Evolutionary conservation across 2,113 vertebrate species (phyloP), one percentile per base, ranked within the genome.

Genomic region (Bujurquina vittata): DNA sequence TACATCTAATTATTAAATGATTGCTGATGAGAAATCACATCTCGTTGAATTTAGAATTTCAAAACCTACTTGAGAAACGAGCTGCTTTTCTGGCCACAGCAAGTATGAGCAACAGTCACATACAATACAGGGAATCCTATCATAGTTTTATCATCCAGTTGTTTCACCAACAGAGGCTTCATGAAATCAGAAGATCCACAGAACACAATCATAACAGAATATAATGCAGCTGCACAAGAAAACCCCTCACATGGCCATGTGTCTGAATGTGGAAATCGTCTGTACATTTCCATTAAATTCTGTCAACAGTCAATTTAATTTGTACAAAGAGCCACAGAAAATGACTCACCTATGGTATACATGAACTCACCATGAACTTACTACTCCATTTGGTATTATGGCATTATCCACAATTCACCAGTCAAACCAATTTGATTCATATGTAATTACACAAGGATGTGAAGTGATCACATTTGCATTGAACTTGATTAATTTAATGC

Each of bases 391-490:
- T 84, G 54, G 40, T 81, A 26, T 80, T 74, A 80, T 79, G 77
- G 57, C 72, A 75, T 79, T 46, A 85, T 77, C 60, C 55, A 78
- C 67, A 77, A 62, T 78, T 79, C 79, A 75, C 31, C 61, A 79
- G 62, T 88, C 55, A 67, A 83, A 59, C 79, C 83, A 80, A 8
- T 89, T 80, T 61, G 29, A 87, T 86, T 86, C 57, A 60, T 77
- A 55, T 35, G 11, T 81, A 89, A 80, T 90, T 85, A 67, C 81
- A 83, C 46, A n/a, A 78, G 52, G 67, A 85, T 74, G 40, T 72
- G 67, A 37, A 87, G 79, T 54, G 87, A 84, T 90, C 83, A 85
- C 61, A 89, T 91, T 89, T 91, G 81, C 81, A 88, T 93, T 83
- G 61, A 60, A 54, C 80, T 81, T 89, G 84, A 88, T 89, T 89